Base-by-base conservation (phyloP, 2,888 invertebrate genomes). In the Drosophila ustulata region DNA sequence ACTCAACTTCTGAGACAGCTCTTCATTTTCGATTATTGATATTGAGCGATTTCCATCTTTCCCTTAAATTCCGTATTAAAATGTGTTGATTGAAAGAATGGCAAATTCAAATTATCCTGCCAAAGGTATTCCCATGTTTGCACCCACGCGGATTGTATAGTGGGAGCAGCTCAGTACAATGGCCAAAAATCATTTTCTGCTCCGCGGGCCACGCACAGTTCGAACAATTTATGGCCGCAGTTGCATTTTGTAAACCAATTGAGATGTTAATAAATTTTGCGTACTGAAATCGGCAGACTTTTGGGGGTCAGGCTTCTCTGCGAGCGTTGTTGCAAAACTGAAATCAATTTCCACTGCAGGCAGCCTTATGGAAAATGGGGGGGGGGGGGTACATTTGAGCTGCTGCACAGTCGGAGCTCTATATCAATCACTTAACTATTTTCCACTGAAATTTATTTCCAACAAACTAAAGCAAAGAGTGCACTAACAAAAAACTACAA, bases 341-440 rank as follows among this genome's bases (percentile, higher is more conserved):
- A 69, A 82, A 80, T 76, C 68, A 74, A 84, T 72, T 80, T 57
- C 34, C 59, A 47, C 50, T 52, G 51, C 55, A 55, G 30, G 9
- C 9, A 23, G 30, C 41, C 37, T 11, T 13, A 2, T 28, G 26
- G 41, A 49, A 43, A 34, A 13, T 7, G 5, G 9, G n/a, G 25
- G 41, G 11, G 6, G 5, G 9, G n/a, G 25, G 41, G 11, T 34
- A 52, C 6, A 7, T 55, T 9, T 49, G 34, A 47, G 32, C 47
- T 39, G 18, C 50, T 23, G 34, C 46, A 46, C 53, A 43, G 56
- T 49, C 62, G 47, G 30, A 25, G 55, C 50, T 72, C 70, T 68
- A 75, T 73, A 86, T 85, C 86, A 85, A 80, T 84, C 82, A 81
- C 79, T 78, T 75, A 72, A 78, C 79, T 73, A 66, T 66, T 75